Percentiles rank a stretch among this genome's conserved stretches.
Conservation (phyloP, 2,888 invertebrate species). For the Caenorhabditis macrosperma region DNA sequence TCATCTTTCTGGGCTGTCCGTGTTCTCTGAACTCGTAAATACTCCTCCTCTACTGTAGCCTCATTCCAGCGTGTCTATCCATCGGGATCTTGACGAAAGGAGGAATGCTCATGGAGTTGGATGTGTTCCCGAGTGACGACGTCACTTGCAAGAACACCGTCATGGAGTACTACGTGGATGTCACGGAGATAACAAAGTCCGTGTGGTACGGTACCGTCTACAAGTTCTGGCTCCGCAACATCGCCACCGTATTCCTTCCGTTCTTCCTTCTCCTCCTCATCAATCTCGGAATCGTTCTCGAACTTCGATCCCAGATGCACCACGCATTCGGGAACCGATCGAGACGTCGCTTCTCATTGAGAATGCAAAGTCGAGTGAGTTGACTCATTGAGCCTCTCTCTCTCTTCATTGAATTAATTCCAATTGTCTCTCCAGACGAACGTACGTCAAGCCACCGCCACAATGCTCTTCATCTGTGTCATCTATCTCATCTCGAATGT, state of each 20-base stretch:
- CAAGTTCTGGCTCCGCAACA: constrained; percentile 64
- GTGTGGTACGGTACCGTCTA: constrained; percentile 62
- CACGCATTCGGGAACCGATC: constrained; percentile 40
- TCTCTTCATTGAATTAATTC: too few species aligned
- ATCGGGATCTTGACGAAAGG: constrained; percentile 62
- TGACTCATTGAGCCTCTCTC: not conserved
- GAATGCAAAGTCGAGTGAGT: constrained; percentile 51
- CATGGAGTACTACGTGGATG: constrained; percentile 61
- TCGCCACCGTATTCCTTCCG: constrained; percentile 64
- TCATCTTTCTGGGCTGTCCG: not conserved
- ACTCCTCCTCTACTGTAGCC: not conserved
- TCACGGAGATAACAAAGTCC: constrained; percentile 55
- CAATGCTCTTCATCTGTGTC: constrained; percentile 61
- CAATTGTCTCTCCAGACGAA: constrained; percentile 60
- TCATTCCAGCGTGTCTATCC: constrained; percentile 40
- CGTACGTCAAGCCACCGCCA: constrained; percentile 62
- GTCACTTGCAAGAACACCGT: constrained; percentile 59
- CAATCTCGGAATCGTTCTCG: constrained; percentile 60
- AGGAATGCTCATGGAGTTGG: constrained; percentile 61
- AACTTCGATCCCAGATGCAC: constrained; percentile 56
- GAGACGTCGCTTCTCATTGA: constrained; percentile 34
- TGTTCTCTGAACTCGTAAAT: not conserved
- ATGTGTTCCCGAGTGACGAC: constrained; percentile 59
- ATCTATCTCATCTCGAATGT: constrained; percentile 62
- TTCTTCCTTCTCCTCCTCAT: constrained; percentile 59